Evolutionary conservation across 2,888 invertebrate genomes (phyloP).

Genomic region (Scrobipalpa costella): DNA sequence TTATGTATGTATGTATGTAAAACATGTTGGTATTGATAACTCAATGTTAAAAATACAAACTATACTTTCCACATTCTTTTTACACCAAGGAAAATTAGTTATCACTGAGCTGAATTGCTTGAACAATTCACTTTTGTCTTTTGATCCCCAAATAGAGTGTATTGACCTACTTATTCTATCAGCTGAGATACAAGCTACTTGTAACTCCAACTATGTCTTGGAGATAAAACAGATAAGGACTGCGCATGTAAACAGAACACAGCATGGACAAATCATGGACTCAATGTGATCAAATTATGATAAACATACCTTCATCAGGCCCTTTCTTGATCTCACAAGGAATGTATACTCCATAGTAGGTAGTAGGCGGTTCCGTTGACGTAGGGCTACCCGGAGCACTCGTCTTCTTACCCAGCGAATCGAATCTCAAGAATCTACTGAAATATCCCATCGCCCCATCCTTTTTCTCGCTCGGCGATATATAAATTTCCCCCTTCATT

Average conservation of each 20-base stretch:
- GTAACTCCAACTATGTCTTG: constrained; percentile 23
- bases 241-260: constrained; percentile 25
- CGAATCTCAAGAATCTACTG: constrained; percentile 67
- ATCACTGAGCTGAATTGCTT: background rate
- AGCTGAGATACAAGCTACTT: constrained; percentile 16
- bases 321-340: constrained; percentile 78
- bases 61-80: too few relatives aligned
- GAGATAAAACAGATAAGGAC: constrained; percentile 24
- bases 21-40: too few relatives aligned
- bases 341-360: constrained; percentile 77
- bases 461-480: constrained; percentile 66
- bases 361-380: constrained; percentile 55
- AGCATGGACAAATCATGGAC: constrained; percentile 12
- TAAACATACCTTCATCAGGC: constrained; percentile 70
- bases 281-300: background rate
- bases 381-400: constrained; percentile 56
- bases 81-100: background rate
- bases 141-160: constrained; percentile 11
- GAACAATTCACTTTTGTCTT: background rate
- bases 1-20: too few relatives aligned
- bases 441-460: constrained; percentile 67
- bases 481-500: constrained; percentile 64
- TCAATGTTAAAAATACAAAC: too few relatives aligned
- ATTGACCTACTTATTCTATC: constrained; percentile 36
- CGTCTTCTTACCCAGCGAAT: constrained; percentile 57